phyloP scores from a whole-genome alignment of 2,888 invertebrate species.

The Apocheima hispidaria region DNA sequence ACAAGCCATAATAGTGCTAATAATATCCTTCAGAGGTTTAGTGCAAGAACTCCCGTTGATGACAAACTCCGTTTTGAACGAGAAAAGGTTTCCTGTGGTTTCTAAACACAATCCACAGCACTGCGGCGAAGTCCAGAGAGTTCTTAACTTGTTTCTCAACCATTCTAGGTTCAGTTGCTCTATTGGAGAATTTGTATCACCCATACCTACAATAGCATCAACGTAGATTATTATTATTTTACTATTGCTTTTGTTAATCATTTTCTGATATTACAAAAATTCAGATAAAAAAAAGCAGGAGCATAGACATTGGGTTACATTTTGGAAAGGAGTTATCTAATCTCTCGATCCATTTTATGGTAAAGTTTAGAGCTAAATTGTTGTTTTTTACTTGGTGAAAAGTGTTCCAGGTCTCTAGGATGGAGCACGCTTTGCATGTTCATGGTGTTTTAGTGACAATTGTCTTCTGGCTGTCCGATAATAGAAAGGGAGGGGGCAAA shows the following conservation, averaged over 20 bases:
- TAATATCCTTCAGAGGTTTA: slow-evolving; percentile 54
- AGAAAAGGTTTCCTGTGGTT: slow-evolving; percentile 47
- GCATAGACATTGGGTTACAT: too few species aligned
- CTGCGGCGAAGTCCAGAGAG: slow-evolving; percentile 48
- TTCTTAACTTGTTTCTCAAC: slow-evolving; percentile 54
- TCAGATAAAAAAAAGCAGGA: not conserved
- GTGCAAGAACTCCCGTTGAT: slow-evolving; percentile 50
- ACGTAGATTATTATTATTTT: too few species aligned
- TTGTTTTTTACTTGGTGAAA: too few species aligned
- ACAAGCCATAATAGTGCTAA: slow-evolving; percentile 59
- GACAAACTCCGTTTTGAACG: slow-evolving; percentile 53
- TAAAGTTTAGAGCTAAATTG: too few species aligned
- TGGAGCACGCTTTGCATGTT: too few species aligned
- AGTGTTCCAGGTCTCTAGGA: too few species aligned
- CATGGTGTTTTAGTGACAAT: too few species aligned
- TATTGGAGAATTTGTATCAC: slow-evolving; percentile 9
- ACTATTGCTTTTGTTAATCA: too few species aligned
- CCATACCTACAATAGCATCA: slow-evolving; percentile 4
- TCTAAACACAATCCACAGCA: slow-evolving; percentile 62
- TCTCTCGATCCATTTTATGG: not conserved
- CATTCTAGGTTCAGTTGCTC: slow-evolving; percentile 45
- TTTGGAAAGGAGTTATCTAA: too few species aligned
- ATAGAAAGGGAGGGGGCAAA: too few species aligned
- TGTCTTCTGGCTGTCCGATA: too few species aligned
- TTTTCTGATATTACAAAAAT: not conserved